A percentile compares a stretch with the other conserved stretches of the same genome.
phyloP scores from a whole-genome alignment of 2,113 vertebrate species.

The Semnornis frantzii region DNA sequence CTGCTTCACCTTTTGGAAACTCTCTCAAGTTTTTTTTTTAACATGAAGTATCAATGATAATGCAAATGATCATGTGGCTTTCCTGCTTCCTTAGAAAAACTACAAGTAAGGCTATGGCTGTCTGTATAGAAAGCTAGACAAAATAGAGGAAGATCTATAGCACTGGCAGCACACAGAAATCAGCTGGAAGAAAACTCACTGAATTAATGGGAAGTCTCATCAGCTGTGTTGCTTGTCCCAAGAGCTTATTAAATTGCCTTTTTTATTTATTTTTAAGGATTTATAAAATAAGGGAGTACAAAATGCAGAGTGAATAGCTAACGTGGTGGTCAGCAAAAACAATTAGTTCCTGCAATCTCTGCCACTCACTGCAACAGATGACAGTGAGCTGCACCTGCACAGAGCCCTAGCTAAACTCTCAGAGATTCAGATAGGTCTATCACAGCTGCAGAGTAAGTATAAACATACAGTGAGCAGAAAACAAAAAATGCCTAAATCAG shows the following conservation, averaged over 20 bases:
- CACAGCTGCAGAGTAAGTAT: not conserved
- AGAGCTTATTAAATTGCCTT: not conserved
- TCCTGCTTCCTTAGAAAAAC: not conserved
- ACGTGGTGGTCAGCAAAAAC: not conserved
- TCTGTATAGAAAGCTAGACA: not conserved
- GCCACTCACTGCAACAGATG: not conserved
- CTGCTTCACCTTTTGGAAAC: not conserved
- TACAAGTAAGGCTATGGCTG: not conserved
- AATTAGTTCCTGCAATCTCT: not conserved
- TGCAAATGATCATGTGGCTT: not conserved
- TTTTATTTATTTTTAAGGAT: not conserved
- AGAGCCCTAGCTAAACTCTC: not conserved
- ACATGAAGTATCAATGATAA: not conserved
- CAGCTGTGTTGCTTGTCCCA: not conserved
- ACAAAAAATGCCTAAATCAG: not conserved
- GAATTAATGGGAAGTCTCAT: not conserved
- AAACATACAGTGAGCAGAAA: not conserved
- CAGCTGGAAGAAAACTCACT: not conserved
- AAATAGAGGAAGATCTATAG: not conserved
- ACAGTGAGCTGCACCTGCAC: not conserved
- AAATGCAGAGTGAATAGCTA: not conserved
- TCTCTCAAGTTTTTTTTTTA: not conserved
- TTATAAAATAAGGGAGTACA: not conserved
- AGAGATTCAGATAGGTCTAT: not conserved
- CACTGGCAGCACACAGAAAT: not conserved